Conservation (phyloP, 2,888 invertebrate genomes). For the Pogonocherus hispidulus region DNA sequence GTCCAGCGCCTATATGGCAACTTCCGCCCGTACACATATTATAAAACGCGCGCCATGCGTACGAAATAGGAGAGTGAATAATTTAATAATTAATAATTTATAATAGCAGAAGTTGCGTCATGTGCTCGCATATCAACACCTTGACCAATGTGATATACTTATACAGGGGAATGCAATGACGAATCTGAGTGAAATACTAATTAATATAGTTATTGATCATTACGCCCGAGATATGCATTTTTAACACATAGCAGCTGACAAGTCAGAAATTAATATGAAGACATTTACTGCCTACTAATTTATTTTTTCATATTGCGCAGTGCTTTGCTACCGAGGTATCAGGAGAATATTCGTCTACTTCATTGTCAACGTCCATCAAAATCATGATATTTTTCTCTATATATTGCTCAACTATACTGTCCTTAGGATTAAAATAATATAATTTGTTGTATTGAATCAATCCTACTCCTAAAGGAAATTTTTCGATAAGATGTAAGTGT, state of each 20-base stretch:
- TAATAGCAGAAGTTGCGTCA: slow-evolving; percentile 18
- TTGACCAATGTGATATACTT: slow-evolving; percentile 23
- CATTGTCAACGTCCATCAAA: background rate
- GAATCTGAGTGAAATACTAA: slow-evolving; percentile 17
- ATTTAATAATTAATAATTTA: slow-evolving; percentile 5
- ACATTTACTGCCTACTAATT: slow-evolving; percentile 8
- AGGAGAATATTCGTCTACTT: slow-evolving; percentile 6
- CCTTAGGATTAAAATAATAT: too few relatives aligned
- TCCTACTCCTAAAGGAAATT: too few relatives aligned
- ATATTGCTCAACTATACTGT: too few relatives aligned
- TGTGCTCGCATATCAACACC: slow-evolving; percentile 15
- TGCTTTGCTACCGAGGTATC: background rate
- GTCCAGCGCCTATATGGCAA: slow-evolving; percentile 39
- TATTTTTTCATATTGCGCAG: slow-evolving; percentile 5
- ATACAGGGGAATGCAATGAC: slow-evolving; percentile 16
- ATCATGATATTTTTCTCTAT: too few relatives aligned
- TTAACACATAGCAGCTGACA: slow-evolving; percentile 6
- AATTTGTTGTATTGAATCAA: too few relatives aligned
- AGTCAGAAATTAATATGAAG: background rate
- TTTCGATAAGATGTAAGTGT: too few relatives aligned
- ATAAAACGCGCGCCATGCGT: slow-evolving; percentile 37
- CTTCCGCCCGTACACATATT: slow-evolving; percentile 41
- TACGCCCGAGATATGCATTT: slow-evolving; percentile 22
- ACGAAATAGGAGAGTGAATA: slow-evolving; percentile 22
- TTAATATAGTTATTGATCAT: background rate